Base-by-base conservation (phyloP, 2,797 vertebrate species). In the Calcarius lapponicus region DNA sequence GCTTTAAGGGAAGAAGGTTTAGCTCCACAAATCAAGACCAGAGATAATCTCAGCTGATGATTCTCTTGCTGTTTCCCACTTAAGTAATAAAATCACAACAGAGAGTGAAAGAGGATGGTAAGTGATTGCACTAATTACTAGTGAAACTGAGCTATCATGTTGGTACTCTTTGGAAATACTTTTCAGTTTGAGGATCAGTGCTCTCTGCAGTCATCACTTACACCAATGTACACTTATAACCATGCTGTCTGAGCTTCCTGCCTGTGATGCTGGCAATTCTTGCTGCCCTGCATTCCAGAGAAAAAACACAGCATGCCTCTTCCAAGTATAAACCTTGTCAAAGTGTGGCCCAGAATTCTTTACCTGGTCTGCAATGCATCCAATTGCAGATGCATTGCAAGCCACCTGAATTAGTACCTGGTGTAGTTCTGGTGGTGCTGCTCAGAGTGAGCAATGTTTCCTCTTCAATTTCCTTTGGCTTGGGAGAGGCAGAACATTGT, bases 201-300 rank as follows among this genome's bases (percentile, higher is more conserved):
- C 19, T 74, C 15, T 60, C 69, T 8, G 1, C 34, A 87, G 42
- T 61, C 38, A 32, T 10, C 58, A 47, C 26, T 65, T 47, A 57
- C 22, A n/a, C 29, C 7, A 22, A 11, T 1, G 2, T 31, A 73
- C 50, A 24, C 17, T 29, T 65, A 26, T 0, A 65, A 26, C 18
- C 1, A 0, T 13, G 15, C 28, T 90, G 36, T 25, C 36, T 26
- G 86, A 95, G 16, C 8, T 45, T 60, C 61, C 81, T 74, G 48
- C 43, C 64, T 70, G 34, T 54, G 24, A 11, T 36, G 34, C 45
- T 1, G 0, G 28, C 61, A 78, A 11, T 45, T 69, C 3, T 10
- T 81, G 42, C 28, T 51, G 34, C 17, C 58, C 40, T 79, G 42
- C 62, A 79, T 69, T 72, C 71, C 53, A 71, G 51, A 62, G n/a